Evolutionary conservation across 2,888 invertebrate species (phyloP).

Genomic region (Xestoiulus laeticollis): DNA sequence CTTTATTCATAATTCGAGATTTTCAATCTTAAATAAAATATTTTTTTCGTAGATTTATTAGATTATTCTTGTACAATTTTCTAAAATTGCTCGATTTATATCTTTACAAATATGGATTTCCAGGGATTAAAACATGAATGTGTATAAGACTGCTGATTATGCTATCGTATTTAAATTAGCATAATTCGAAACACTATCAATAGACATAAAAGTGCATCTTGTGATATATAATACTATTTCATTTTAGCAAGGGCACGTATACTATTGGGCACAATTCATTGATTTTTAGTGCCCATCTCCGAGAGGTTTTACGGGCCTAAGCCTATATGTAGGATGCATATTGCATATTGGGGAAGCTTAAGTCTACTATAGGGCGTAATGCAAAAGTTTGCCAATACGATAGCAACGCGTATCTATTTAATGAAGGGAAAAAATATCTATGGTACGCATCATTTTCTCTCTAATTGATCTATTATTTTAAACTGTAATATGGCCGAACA

Average conservation of each 20-base stretch:
- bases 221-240: neutral
- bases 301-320: neutral
- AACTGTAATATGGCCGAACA: conserved; percentile 44
- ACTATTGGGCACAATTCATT: conserved; percentile 17
- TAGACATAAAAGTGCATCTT: too few relatives aligned
- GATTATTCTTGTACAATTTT: too few relatives aligned
- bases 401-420: neutral
- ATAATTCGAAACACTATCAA: too few relatives aligned
- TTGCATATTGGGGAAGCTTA: conserved; percentile 8
- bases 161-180: too few relatives aligned
- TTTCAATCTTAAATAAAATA: too few relatives aligned
- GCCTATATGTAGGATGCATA: neutral
- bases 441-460: conserved; percentile 42
- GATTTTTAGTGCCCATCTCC: neutral
- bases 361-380: neutral
- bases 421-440: neutral
- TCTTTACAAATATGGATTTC: too few relatives aligned
- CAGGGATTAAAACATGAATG: too few relatives aligned
- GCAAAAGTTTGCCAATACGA: neutral
- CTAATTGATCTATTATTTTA: conserved; percentile 50
- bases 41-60: too few relatives aligned
- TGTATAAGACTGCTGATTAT: too few relatives aligned
- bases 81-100: too few relatives aligned
- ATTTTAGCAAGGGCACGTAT: neutral
- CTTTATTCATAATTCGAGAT: too few relatives aligned